These are phyloP conservation scores for Ormyrus thymus DNA, from an alignment of 2,888 invertebrate genomes.

Conservation along the genomic window DNA sequence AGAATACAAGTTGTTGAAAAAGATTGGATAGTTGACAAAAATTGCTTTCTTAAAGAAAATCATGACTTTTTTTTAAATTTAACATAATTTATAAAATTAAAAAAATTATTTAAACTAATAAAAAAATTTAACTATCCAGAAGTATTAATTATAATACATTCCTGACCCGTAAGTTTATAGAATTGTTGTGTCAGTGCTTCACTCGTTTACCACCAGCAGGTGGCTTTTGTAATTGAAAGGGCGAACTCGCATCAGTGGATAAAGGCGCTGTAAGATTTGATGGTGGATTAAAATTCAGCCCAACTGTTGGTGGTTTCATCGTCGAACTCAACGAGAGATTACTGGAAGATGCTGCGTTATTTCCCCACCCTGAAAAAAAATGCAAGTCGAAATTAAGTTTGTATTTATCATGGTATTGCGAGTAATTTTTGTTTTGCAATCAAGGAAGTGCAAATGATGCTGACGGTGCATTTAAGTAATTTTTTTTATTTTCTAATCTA, in stretches of 20 bases:
- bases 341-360: constrained; percentile 63
- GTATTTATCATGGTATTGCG: neutral
- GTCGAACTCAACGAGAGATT: constrained; percentile 63
- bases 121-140: constrained; percentile 41
- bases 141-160: constrained; percentile 39
- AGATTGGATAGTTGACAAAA: too few relatives aligned
- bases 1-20: too few relatives aligned
- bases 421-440: constrained; percentile 10
- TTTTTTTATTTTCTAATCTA: too few relatives aligned
- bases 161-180: neutral
- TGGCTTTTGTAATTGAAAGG: constrained; percentile 84
- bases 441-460: constrained; percentile 19
- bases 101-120: constrained; percentile 42
- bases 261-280: constrained; percentile 70
- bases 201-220: constrained; percentile 82
- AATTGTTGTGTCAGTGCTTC: constrained; percentile 77
- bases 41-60: constrained; percentile 37
- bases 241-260: constrained; percentile 66
- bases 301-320: constrained; percentile 71
- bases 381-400: constrained; percentile 4
- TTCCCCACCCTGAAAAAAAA: constrained; percentile 70
- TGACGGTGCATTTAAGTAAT: neutral
- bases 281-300: constrained; percentile 71
- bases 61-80: constrained; percentile 27
- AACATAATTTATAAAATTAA: constrained; percentile 47